Base-by-base conservation (phyloP, 2,888 invertebrate genomes). In the Zhuqinia jingwanae region DNA sequence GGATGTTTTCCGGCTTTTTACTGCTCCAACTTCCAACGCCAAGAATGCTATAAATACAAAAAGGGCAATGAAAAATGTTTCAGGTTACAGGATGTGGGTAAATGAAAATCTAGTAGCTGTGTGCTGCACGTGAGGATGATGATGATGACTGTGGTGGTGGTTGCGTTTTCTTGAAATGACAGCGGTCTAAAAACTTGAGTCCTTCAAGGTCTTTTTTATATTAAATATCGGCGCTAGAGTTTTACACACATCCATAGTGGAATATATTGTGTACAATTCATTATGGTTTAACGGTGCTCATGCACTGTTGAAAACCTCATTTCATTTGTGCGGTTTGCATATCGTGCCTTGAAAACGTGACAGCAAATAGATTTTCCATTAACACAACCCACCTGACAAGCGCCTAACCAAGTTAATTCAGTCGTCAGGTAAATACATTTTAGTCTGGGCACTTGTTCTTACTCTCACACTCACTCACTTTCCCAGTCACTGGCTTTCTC, bases 321-420 rank as follows among this genome's bases (percentile, higher is more conserved):
- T 87, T 87, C 76, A 65, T 27, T 63, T 25, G 17, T 63, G 75
- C 20, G 75, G 75, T 73, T 60, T 80, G 20, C 79, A 60, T 60
- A 36, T 36, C n/a, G 30, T 58, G 22, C 42, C 27, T 22, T 45
- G 27, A 81, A 81, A 81, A 76, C 82, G 77, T 82, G 87, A 87
- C 82, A 78, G 81, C 60, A 78, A 87, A 87, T 87, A 82, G 87
- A 87, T 82, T 87, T 87, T 68, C 87, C 82, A 87, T 87, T 87
- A 87, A 76, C 80, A 73, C 63, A 36, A 70, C 20, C 79, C 78
- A 84, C 77, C 77, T 84, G 83, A 84, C 83, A 84, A 68, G 82
- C 25, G 53, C 75, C 82, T 82, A 82, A 82, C 75, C 75, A 75
- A 82, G 60, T 81, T 70, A 80, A 56, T 70, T 70, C 42, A 80